Evolutionary conservation across 2,113 vertebrate species (phyloP).

Genomic region (Melanerpes formicivorus): DNA sequence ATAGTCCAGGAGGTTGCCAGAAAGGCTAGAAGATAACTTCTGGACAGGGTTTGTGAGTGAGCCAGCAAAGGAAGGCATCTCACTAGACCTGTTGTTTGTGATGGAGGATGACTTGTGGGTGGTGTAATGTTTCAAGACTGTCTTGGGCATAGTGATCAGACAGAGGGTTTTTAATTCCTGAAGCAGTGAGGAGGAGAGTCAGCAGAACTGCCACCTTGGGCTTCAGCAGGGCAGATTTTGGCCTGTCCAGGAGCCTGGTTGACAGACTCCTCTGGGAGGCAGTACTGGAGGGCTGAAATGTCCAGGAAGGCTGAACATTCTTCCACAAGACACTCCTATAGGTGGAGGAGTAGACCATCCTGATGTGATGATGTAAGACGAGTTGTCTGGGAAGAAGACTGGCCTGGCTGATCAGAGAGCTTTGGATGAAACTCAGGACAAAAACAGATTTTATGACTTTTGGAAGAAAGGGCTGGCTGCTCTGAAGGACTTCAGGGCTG

Average conservation of each 20-base stretch:
- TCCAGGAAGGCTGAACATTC: neutral
- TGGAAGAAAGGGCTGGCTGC: neutral
- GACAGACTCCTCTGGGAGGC: neutral
- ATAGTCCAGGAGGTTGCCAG: neutral
- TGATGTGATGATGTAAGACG: rapidly evolving
- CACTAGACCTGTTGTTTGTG: neutral
- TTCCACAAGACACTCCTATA: neutral
- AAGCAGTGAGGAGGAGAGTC: neutral
- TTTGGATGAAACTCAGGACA: neutral
- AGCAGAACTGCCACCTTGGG: neutral
- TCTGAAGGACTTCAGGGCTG: neutral
- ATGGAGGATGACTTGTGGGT: neutral
- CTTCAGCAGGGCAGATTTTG: neutral
- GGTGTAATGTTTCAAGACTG: neutral
- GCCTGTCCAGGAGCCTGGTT: neutral
- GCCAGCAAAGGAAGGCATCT: too few relatives aligned
- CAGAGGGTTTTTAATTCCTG: neutral
- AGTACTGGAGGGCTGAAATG: neutral
- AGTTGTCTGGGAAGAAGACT: neutral
- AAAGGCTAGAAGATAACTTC: neutral
- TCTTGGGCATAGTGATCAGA: neutral
- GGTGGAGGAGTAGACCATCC: neutral
- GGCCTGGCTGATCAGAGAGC: neutral
- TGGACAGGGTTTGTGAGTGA: neutral
- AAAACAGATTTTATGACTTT: neutral